Evolutionary conservation across 2,888 invertebrate species (phyloP).

Genomic region (Biston betularia): DNA sequence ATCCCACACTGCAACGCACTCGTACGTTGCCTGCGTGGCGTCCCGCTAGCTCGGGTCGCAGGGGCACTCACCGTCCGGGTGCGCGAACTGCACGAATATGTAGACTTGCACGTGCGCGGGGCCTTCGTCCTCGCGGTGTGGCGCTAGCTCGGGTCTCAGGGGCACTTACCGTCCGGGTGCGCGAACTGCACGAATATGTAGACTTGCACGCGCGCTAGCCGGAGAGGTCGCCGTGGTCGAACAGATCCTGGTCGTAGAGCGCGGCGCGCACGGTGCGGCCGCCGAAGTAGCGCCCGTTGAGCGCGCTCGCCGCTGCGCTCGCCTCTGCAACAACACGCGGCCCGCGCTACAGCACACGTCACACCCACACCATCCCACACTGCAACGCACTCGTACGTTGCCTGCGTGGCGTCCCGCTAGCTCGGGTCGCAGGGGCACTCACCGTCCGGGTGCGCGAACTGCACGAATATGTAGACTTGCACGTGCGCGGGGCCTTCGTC

Average conservation of each 20-base stretch:
- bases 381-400: constrained; percentile 94
- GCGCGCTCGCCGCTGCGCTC: constrained; percentile 92
- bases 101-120: constrained; percentile 96
- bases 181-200: constrained; percentile 99
- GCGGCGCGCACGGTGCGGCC: constrained; percentile 97
- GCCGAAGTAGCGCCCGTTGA: constrained; percentile 98
- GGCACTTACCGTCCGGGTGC: constrained; percentile 73
- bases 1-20: constrained; percentile 88
- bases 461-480: constrained; percentile 98
- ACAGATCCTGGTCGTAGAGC: constrained; percentile 98
- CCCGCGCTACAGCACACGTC: background rate
- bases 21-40: constrained; percentile 93
- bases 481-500: constrained; percentile 94
- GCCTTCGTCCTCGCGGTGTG: constrained; percentile 95
- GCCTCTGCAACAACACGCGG: constrained; percentile 88
- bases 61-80: constrained; percentile 66
- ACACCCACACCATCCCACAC: no score
- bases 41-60: constrained; percentile 90
- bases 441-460: constrained; percentile 90
- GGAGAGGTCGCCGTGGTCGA: constrained; percentile 98
- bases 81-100: constrained; percentile 98
- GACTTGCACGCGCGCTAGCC: constrained; percentile 88
- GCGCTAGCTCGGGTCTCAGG: no score
- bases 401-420: constrained; percentile 95
- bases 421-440: constrained; percentile 73